These are phyloP conservation scores for Hirtodrosophila cameraria DNA, from an alignment of 2,888 invertebrate species.

Conservation along the genomic window DNA sequence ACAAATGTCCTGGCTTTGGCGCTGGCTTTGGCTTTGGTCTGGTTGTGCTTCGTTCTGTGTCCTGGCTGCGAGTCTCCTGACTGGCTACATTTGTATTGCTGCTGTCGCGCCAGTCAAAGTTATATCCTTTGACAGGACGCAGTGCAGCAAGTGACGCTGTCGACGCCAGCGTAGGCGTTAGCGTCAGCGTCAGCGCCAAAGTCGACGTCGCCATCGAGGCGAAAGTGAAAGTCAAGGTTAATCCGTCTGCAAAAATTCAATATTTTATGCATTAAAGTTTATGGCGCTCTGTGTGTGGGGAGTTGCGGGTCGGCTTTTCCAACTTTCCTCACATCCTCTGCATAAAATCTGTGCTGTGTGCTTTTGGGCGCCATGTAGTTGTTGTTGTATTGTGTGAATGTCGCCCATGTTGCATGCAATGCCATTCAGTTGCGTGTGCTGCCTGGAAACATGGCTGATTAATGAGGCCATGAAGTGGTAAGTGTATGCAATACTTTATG, in stretches of 20 bases:
- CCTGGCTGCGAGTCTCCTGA: constrained; percentile 37
- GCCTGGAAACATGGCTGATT: constrained; percentile 39
- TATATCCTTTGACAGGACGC: constrained; percentile 82
- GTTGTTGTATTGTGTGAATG: constrained; percentile 37
- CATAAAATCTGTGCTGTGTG: constrained; percentile 64
- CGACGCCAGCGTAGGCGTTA: constrained; percentile 19
- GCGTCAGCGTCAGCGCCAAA: constrained; percentile 19
- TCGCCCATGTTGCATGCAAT: constrained; percentile 51
- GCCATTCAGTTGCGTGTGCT: constrained; percentile 41
- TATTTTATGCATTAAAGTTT: constrained; percentile 82
- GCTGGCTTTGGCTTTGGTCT: constrained; percentile 11
- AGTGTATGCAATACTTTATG: no score
- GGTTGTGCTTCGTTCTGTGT: constrained; percentile 38
- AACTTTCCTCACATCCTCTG: constrained; percentile 32
- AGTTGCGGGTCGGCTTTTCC: not conserved
- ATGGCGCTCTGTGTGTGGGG: constrained; percentile 38
- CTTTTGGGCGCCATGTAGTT: constrained; percentile 75
- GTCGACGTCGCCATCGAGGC: constrained; percentile 38
- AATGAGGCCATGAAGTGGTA: constrained; percentile 28
- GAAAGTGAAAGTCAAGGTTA: constrained; percentile 84
- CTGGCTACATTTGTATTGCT: constrained; percentile 76
- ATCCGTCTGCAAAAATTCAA: constrained; percentile 83
- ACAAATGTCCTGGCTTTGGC: constrained; percentile 78
- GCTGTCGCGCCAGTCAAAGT: constrained; percentile 75
- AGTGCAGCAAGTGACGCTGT: constrained; percentile 50